Evolutionary conservation across 1,140 invertebrate genomes (phyloP).

Genomic region (Lepidurus couesii): DNA sequence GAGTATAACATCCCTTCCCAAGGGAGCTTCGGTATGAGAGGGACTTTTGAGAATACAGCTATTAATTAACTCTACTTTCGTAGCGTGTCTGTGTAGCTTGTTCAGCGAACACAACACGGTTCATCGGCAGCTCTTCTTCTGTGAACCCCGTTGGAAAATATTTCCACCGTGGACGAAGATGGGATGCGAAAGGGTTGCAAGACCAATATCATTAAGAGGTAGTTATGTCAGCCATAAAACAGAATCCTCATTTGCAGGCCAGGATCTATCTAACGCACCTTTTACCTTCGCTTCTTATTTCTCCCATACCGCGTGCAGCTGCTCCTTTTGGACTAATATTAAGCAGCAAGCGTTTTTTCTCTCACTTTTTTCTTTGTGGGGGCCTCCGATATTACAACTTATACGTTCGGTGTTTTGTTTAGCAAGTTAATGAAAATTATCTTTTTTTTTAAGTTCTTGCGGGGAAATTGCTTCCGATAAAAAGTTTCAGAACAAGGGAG

Average conservation of each 20-base stretch:
- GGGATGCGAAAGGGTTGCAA: neutral
- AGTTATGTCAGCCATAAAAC: conserved; percentile 22
- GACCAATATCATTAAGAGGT: conserved; percentile 22
- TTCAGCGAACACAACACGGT: neutral
- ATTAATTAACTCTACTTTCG: neutral
- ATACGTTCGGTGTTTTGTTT: neutral
- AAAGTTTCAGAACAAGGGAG: neutral
- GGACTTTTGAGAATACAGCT: neutral
- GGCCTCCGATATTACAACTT: neutral
- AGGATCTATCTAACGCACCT: conserved; percentile 1
- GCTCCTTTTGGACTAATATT: neutral
- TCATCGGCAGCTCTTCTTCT: neutral
- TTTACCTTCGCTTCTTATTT: neutral
- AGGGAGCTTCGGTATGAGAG: neutral
- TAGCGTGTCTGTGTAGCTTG: neutral
- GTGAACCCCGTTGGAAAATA: neutral
- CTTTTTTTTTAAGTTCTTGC: neutral
- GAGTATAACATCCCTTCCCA: neutral
- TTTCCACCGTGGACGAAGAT: neutral
- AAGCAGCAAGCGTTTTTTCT: neutral
- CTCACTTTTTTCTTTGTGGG: neutral
- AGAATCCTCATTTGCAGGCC: conserved; percentile 17
- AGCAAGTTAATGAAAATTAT: neutral
- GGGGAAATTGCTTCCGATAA: conserved; percentile 8
- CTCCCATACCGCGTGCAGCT: neutral